Evolutionary conservation across 2,797 vertebrate genomes (phyloP).

Genomic region (Takifugu rubripes): DNA sequence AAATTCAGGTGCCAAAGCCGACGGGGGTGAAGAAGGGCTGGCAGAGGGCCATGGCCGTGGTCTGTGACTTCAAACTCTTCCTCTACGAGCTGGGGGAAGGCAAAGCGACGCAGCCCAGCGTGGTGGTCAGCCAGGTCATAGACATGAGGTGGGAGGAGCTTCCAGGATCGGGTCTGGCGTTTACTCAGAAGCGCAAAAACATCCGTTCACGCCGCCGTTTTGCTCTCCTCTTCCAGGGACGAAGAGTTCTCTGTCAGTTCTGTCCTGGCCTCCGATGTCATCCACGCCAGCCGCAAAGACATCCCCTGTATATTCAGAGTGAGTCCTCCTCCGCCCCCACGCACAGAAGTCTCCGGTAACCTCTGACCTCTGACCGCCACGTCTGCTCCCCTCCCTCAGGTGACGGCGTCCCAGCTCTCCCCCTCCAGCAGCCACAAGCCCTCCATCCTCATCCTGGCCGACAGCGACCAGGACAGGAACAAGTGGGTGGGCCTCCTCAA

Average conservation of each 20-base stretch:
- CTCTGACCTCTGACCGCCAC: neutral
- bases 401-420: slow-evolving; percentile 93
- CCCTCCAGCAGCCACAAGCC: slow-evolving; percentile 87
- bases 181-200: too few relatives aligned
- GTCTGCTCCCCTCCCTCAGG: slow-evolving; percentile 68
- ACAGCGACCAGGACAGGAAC: slow-evolving; percentile 91
- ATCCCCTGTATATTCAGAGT: slow-evolving; percentile 98
- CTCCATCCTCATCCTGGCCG: slow-evolving; percentile 92
- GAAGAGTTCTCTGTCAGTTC: slow-evolving; percentile 98
- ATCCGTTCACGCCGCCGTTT: slow-evolving; percentile 4
- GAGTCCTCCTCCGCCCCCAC: slow-evolving; percentile 50
- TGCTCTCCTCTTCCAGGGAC: slow-evolving; percentile 76
- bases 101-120: slow-evolving; percentile 87
- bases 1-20: slow-evolving; percentile 89
- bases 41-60: slow-evolving; percentile 91
- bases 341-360: neutral
- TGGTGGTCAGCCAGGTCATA: slow-evolving; percentile 93
- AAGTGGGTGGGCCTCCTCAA: slow-evolving; percentile 95
- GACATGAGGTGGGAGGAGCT: slow-evolving; percentile 89
- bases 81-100: slow-evolving; percentile 95
- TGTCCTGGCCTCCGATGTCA: slow-evolving; percentile 96
- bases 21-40: slow-evolving; percentile 98
- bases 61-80: slow-evolving; percentile 98
- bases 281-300: slow-evolving; percentile 96
- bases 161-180: neutral